A percentile compares a stretch with the other conserved stretches of the same genome.
Conservation (phyloP, 2,797 vertebrate genomes). For the Leptodactylus fallax region DNA sequence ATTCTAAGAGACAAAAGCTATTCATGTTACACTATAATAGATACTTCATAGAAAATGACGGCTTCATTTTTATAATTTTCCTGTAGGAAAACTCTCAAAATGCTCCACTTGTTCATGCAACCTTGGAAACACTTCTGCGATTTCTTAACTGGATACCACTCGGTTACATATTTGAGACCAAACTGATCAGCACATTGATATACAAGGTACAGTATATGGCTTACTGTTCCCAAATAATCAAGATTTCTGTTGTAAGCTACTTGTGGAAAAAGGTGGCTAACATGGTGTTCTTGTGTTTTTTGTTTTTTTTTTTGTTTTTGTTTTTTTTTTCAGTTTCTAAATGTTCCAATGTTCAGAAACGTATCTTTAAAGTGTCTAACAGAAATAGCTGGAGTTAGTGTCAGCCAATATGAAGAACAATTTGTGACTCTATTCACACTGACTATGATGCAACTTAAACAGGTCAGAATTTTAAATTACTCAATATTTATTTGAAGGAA, state of each 20-base stretch:
- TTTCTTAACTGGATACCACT: slow-evolving; percentile 99
- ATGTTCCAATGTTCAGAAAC: slow-evolving; percentile 98
- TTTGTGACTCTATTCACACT: slow-evolving; percentile 95
- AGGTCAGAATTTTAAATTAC: slow-evolving; percentile 77
- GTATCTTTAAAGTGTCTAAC: slow-evolving; percentile 98
- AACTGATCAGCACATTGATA: slow-evolving; percentile 96
- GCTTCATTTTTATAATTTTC: slow-evolving; percentile 10
- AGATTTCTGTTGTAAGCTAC: background rate
- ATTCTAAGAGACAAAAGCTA: too few relatives aligned
- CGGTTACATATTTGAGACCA: slow-evolving; percentile 98
- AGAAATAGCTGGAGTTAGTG: slow-evolving; percentile 96
- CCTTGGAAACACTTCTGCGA: slow-evolving; percentile 93
- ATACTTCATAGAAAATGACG: background rate
- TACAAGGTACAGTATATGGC: slow-evolving; percentile 84
- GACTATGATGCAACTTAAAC: slow-evolving; percentile 98
- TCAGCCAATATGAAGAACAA: slow-evolving; percentile 97
- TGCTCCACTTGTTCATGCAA: slow-evolving; percentile 95
- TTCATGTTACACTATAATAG: background rate
- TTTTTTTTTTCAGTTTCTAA: slow-evolving; percentile 84
- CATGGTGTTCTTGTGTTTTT: background rate
- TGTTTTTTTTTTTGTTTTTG: too few relatives aligned
- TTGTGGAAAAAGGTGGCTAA: background rate
- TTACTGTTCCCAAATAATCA: background rate
- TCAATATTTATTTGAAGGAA: too few relatives aligned
- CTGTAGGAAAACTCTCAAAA: slow-evolving; percentile 96